Conservation (phyloP, 2,797 vertebrate species). For the Eulemur rubriventer region DNA sequence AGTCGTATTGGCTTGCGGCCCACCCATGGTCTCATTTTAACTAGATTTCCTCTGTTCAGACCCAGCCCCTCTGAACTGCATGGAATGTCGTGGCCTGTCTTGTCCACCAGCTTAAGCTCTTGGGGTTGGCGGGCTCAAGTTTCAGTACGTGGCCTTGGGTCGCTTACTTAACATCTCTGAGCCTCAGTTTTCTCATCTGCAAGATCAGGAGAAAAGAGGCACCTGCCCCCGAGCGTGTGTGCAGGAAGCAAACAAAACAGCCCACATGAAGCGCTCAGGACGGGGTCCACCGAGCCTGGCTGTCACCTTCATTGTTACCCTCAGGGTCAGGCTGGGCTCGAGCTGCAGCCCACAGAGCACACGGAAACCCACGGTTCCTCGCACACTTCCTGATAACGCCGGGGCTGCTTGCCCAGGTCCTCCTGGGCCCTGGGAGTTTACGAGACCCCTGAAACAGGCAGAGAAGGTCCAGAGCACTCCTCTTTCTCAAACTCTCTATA, state of each 20-base stretch:
- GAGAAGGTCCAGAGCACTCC: no score
- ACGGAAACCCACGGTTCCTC: rapidly evolving
- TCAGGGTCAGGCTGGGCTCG: rapidly evolving
- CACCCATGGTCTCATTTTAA: neutral
- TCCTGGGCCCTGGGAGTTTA: neutral
- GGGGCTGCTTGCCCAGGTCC: neutral
- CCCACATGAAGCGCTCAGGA: rapidly evolving
- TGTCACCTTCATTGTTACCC: rapidly evolving
- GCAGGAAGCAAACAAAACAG: no score
- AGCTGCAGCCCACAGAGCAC: neutral
- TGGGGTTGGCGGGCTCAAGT: neutral
- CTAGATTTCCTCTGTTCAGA: no score
- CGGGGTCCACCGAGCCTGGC: rapidly evolving
- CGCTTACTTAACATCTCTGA: neutral
- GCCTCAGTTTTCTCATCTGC: neutral
- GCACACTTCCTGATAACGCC: rapidly evolving
- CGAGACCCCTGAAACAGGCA: neutral
- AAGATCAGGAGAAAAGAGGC: neutral
- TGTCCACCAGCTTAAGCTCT: rapidly evolving
- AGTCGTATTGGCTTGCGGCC: neutral
- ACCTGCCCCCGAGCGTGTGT: rapidly evolving
- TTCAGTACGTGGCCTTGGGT: neutral
- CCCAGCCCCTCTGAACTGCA: neutral
- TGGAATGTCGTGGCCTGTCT: rapidly evolving
- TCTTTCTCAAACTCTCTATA: neutral